phyloP scores from a whole-genome alignment of 2,888 invertebrate species.

The Monoplex corrugatus region DNA sequence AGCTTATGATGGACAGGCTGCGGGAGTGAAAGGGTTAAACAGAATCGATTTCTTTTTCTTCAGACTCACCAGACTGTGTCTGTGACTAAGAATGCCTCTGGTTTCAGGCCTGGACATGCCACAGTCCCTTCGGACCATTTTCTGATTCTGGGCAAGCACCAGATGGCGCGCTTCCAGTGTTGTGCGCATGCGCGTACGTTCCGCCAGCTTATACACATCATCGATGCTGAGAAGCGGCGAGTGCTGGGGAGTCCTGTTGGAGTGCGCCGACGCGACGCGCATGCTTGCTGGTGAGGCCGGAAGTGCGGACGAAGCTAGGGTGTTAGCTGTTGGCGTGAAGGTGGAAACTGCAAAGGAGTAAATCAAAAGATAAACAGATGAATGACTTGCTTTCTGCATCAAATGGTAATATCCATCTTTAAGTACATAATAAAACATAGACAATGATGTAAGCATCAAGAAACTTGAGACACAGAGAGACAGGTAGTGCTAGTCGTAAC shows the following conservation, averaged over 20 bases:
- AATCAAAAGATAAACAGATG: not conserved
- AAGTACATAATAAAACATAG: too few species aligned
- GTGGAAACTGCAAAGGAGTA: not conserved
- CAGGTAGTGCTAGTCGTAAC: too few species aligned
- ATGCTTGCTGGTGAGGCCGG: not conserved
- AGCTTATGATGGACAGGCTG: too few species aligned
- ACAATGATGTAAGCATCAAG: too few species aligned
- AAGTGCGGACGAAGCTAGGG: too few species aligned
- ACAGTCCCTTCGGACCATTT: not conserved
- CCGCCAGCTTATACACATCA: conserved; percentile 51
- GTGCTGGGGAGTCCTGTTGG: not conserved
- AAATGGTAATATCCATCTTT: too few species aligned
- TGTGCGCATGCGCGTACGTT: conserved; percentile 40
- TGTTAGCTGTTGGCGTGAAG: too few species aligned
- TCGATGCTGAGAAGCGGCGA: conserved; percentile 41
- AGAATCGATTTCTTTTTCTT: too few species aligned
- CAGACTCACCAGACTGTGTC: too few species aligned
- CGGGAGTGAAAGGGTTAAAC: too few species aligned
- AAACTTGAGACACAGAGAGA: too few species aligned
- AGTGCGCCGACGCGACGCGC: conserved; percentile 17
- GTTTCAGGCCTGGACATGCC: not conserved
- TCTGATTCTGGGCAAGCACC: conserved; percentile 48
- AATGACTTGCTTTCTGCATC: not conserved
- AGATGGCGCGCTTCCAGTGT: conserved; percentile 45
- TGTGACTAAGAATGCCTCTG: too few species aligned